Percentiles rank a stretch among this genome's conserved stretches.
phyloP scores from a whole-genome alignment of 2,113 vertebrate species.

The Tachysurus fulvidraco region DNA sequence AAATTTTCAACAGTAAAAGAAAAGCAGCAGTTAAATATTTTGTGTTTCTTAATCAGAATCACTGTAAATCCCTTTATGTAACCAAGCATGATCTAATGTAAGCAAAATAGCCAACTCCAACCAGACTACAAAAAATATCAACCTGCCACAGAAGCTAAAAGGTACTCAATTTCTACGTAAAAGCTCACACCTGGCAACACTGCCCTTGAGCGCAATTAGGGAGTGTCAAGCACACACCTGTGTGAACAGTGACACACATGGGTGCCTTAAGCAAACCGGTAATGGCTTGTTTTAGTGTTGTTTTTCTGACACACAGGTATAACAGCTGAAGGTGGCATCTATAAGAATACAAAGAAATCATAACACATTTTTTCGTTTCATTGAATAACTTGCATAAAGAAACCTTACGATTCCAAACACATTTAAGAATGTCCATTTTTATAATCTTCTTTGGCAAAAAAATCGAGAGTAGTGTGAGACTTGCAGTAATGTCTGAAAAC shows the following conservation, averaged over 20 bases:
- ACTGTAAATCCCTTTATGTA: not conserved
- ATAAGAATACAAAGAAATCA: not conserved
- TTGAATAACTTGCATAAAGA: no score
- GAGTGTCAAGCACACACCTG: not conserved
- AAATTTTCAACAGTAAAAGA: not conserved
- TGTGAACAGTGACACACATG: not conserved
- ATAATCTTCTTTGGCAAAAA: no score
- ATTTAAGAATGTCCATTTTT: no score
- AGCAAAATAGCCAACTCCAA: not conserved
- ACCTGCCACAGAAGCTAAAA: not conserved
- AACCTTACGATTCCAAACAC: no score
- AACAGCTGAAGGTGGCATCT: not conserved
- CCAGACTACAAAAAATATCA: not conserved
- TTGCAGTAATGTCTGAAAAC: no score
- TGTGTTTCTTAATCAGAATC: not conserved
- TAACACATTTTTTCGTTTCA: not conserved
- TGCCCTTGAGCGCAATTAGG: not conserved
- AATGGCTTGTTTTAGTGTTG: constrained; percentile 1
- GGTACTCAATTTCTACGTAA: not conserved
- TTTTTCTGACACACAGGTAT: not conserved
- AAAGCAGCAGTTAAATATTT: not conserved
- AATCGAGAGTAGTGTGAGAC: no score
- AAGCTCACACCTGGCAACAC: not conserved
- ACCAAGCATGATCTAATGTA: not conserved
- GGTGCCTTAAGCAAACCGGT: not conserved